phyloP scores from a whole-genome alignment of 2,113 vertebrate species.

The Spermophilus dauricus region DNA sequence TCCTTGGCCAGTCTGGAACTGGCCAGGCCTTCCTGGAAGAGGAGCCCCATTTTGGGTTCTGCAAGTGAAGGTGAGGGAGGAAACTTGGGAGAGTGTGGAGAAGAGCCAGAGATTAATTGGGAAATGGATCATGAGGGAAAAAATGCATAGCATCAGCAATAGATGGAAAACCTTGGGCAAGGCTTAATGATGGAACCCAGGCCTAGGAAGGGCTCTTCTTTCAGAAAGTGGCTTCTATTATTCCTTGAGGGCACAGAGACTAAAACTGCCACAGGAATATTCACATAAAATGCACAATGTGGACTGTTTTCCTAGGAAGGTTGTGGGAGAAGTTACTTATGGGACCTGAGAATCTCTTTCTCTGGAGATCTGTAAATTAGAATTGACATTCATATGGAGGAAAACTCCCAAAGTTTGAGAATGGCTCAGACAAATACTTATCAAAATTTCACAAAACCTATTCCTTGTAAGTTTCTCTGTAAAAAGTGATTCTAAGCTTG shows the following conservation, averaged over 20 bases:
- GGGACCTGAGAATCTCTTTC: neutral
- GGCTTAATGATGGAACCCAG: neutral
- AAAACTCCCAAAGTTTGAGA: constrained; percentile 28
- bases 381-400: neutral
- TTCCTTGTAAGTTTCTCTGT: constrained; percentile 33
- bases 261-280: neutral
- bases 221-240: neutral
- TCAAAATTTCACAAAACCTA: constrained; percentile 32
- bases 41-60: neutral
- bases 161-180: neutral
- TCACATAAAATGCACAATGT: neutral
- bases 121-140: constrained; percentile 19
- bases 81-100: neutral
- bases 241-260: neutral
- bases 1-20: neutral
- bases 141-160: neutral
- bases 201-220: neutral
- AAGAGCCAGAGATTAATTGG: neutral
- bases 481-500: constrained; percentile 36
- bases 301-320: neutral
- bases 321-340: neutral
- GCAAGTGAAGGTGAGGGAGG: neutral
- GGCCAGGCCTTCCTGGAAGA: neutral
- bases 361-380: constrained; percentile 33
- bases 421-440: constrained; percentile 15